These are phyloP conservation scores for Gisinianus flammeolus DNA, from an alignment of 2,888 invertebrate species.

Conservation along the genomic window DNA sequence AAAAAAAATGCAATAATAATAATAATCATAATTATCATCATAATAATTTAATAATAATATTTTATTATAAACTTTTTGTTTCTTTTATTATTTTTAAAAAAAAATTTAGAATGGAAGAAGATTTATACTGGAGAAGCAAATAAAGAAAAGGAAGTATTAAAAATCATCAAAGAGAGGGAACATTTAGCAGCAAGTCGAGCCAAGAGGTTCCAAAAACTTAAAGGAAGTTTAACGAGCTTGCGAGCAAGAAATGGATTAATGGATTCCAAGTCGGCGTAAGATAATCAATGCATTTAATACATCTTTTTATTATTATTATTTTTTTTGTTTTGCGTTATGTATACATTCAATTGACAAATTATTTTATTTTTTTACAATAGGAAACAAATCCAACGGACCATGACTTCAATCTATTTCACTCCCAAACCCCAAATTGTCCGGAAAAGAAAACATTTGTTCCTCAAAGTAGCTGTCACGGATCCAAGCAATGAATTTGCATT, in stretches of 20 bases:
- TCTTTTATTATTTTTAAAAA: background rate
- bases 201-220: conserved; percentile 38
- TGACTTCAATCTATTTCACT: conserved; percentile 45
- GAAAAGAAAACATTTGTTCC: conserved; percentile 38
- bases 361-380: conserved; percentile 12
- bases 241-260: conserved; percentile 19
- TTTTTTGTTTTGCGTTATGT: background rate
- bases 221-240: conserved; percentile 36
- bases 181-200: conserved; percentile 24
- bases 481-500: background rate
- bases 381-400: conserved; percentile 40
- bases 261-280: conserved; percentile 30
- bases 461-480: conserved; percentile 35
- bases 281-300: background rate
- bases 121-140: conserved; percentile 43
- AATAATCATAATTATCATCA: conserved; percentile 21
- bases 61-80: background rate
- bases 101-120: conserved; percentile 45
- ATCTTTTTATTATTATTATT: background rate
- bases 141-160: conserved; percentile 38
- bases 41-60: background rate
- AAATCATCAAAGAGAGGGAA: conserved; percentile 40
- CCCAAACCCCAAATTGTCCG: conserved; percentile 38
- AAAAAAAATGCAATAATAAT: background rate
- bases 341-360: background rate